Conservation (phyloP, 2,888 invertebrate species). For the Microctonus aethiopoides region DNA sequence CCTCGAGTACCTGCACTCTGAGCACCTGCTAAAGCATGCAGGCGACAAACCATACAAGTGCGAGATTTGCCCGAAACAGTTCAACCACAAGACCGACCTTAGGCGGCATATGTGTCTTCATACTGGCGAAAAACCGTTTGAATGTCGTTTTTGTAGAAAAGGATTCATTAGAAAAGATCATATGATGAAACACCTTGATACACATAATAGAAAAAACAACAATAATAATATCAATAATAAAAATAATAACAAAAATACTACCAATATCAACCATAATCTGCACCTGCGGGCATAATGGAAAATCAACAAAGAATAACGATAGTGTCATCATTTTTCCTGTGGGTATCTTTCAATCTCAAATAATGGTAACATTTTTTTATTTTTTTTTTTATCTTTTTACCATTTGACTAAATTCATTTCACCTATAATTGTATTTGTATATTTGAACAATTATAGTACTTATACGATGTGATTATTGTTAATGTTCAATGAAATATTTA, state of each 20-base stretch:
- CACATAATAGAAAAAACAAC: conserved; percentile 76
- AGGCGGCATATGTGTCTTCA: conserved; percentile 88
- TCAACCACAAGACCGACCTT: conserved; percentile 91
- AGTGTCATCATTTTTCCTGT: background rate
- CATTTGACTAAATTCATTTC: background rate
- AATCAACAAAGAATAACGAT: background rate
- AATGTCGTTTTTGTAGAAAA: conserved; percentile 84
- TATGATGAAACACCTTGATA: conserved; percentile 88
- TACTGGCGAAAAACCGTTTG: conserved; percentile 86
- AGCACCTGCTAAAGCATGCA: conserved; percentile 82
- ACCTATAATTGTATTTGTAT: too few species aligned
- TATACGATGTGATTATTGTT: background rate
- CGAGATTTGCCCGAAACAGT: conserved; percentile 85
- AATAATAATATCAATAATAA: conserved; percentile 55
- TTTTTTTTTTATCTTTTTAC: too few species aligned
- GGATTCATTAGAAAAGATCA: conserved; percentile 92
- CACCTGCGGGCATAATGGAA: conserved; percentile 52
- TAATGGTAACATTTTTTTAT: background rate
- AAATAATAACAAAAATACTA: conserved; percentile 75
- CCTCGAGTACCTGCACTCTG: conserved; percentile 76
- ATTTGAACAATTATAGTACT: background rate
- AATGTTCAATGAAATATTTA: conserved; percentile 3
- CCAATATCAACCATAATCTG: conserved; percentile 56
- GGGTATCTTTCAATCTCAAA: conserved; percentile 3
- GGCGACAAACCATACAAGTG: conserved; percentile 90